Percentiles rank a stretch among this genome's conserved stretches.
phyloP scores from a whole-genome alignment of 2,113 vertebrate species.

The Todiramphus chloris region DNA sequence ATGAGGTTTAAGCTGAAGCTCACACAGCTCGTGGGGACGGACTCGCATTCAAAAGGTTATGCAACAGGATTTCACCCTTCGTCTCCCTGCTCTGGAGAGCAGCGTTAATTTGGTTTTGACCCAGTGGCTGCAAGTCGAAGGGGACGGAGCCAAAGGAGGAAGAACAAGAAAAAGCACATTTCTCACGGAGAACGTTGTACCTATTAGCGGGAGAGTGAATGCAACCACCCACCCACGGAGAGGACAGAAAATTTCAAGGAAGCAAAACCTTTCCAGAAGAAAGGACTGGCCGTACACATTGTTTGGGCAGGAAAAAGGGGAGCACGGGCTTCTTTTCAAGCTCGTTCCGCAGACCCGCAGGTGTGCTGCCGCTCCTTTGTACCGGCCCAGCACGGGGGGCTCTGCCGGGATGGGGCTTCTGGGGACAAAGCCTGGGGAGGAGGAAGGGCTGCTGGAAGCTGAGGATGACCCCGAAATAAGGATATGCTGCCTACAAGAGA shows the following conservation, averaged over 20 bases:
- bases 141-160: slow-evolving; percentile 35
- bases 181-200: background rate
- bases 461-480: background rate
- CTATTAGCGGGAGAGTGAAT: slow-evolving; percentile 15
- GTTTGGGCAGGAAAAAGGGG: slow-evolving; percentile 1
- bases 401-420: background rate
- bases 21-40: background rate
- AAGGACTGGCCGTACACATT: background rate
- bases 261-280: slow-evolving; percentile 6
- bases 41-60: background rate
- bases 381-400: background rate
- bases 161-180: background rate
- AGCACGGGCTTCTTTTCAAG: background rate
- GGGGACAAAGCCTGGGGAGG: slow-evolving; percentile 4
- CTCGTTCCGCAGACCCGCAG: background rate
- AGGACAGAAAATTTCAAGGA: background rate
- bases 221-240: slow-evolving; percentile 7
- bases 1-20: background rate
- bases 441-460: background rate
- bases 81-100: background rate
- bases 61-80: slow-evolving; percentile 3
- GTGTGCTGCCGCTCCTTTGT: background rate
- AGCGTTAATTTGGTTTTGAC: slow-evolving; percentile 14
- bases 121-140: background rate
- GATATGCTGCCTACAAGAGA: background rate